Evolutionary conservation across 2,113 vertebrate genomes (phyloP).

Genomic region (Pseudorasbora parva): DNA sequence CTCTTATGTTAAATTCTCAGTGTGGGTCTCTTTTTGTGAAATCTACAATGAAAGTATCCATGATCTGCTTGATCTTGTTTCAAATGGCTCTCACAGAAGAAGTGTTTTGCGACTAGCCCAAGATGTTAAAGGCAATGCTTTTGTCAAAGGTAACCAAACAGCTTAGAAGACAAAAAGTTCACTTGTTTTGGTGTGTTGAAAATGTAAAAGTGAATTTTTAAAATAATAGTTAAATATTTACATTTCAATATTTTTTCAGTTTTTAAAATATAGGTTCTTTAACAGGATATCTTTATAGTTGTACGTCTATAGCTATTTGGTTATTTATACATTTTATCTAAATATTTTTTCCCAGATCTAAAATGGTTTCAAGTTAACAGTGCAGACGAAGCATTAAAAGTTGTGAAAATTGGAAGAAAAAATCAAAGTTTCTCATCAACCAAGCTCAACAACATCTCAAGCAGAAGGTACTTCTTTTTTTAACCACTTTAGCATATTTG

Average conservation of each 20-base stretch:
- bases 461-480: conserved; percentile 84
- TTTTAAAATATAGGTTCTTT: no score
- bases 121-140: conserved; percentile 88
- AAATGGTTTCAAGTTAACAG: conserved; percentile 90
- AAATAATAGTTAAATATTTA: neutral
- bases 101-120: conserved; percentile 84
- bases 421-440: conserved; percentile 92
- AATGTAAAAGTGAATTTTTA: neutral
- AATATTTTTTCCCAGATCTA: conserved; percentile 76
- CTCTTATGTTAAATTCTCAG: conserved; percentile 78
- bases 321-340: neutral
- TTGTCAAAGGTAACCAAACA: conserved; percentile 84
- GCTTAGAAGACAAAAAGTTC: neutral
- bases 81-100: conserved; percentile 76
- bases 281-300: neutral
- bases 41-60: conserved; percentile 97
- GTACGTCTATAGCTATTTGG: neutral
- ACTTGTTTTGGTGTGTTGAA: neutral
- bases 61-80: conserved; percentile 82
- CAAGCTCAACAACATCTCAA: conserved; percentile 88
- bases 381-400: conserved; percentile 86
- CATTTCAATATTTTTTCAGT: neutral
- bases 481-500: neutral
- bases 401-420: conserved; percentile 88
- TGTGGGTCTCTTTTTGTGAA: conserved; percentile 98